Evolutionary conservation across 2,113 vertebrate species (phyloP).

Genomic region (Vulpes ferrilata): DNA sequence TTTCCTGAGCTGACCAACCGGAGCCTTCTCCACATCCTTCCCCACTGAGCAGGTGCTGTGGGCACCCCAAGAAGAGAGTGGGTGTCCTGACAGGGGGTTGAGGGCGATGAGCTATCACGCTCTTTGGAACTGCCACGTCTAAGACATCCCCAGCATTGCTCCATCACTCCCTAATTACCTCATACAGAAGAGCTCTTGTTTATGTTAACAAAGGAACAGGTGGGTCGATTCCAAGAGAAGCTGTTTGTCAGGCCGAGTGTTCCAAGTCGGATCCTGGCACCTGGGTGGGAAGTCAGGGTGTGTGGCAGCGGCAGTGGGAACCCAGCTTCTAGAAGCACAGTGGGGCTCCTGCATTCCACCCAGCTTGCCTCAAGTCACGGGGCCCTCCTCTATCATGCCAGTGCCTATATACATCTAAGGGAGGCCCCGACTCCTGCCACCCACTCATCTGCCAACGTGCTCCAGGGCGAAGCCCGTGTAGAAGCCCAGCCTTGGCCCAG

Average conservation of each 20-base stretch:
- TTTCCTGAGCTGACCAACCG: neutral
- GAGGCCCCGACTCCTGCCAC: neutral
- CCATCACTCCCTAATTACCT: neutral
- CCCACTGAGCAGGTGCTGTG: neutral
- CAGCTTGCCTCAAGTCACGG: neutral
- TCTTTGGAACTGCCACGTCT: neutral
- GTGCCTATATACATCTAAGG: constrained; percentile 18
- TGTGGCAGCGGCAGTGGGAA: neutral
- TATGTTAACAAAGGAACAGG: neutral
- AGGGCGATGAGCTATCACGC: rapidly evolving
- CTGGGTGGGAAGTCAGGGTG: neutral
- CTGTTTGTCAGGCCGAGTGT: neutral
- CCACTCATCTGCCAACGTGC: neutral
- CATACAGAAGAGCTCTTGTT: neutral
- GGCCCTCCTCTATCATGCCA: neutral
- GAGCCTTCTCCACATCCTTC: neutral
- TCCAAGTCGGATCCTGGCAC: neutral
- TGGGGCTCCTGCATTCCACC: neutral
- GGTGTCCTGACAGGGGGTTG: neutral
- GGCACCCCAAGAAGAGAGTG: neutral
- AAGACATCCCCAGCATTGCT: neutral
- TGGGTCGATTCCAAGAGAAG: neutral
- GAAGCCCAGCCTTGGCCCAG: constrained; percentile 31
- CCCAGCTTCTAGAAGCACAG: neutral
- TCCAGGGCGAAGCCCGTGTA: rapidly evolving